Evolutionary conservation across 1,140 invertebrate genomes (phyloP), one percentile per base, ranked within the genome.

Genomic region (Chymomyza costata): DNA sequence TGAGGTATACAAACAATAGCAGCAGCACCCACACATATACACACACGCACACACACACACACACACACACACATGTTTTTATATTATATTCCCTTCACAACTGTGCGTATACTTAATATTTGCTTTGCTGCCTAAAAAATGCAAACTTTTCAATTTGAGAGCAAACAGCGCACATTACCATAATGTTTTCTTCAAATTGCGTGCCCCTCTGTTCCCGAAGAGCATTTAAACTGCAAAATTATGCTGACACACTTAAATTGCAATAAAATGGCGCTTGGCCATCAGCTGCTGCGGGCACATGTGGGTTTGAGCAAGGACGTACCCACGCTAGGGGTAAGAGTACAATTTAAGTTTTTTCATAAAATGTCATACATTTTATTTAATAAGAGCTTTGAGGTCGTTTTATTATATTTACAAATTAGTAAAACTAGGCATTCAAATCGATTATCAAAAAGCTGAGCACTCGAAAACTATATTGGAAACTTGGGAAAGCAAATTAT

Each of bases 161-260:
- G n/a, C 39, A 43, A 62, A 49, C 39, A 34, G 41, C 37, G 38
- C n/a, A 16, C 32, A 43, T 30, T 50, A 39, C 21, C 7, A n/a
- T 46, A 46, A 51, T 19, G 32, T 21, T 41, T n/a, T n/a, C n/a
- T n/a, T n/a, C n/a, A 7, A 6, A 30, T 17, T 35, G 19, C 35
- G 31, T 25, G 30, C 40, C 47, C 52, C 46, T 69, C n/a, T n/a
- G n/a, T n/a, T n/a, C n/a, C n/a, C n/a, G n/a, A n/a, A n/a, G n/a
- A 55, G 47, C 37, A 55, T 69, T 51, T 48, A 35, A 63, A 59
- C 65, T 50, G 47, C 37, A 40, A 62, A 76, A 76, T 78, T 71
- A 76, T 76, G 71, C 71, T 80, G 71, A 71, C 71, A 53, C 71
- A 67, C 65, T 76, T 63, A 63, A 80, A 78, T 55, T 66, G 71